Conservation (phyloP, 1,140 invertebrate genomes). For the Drosophila auraria region DNA sequence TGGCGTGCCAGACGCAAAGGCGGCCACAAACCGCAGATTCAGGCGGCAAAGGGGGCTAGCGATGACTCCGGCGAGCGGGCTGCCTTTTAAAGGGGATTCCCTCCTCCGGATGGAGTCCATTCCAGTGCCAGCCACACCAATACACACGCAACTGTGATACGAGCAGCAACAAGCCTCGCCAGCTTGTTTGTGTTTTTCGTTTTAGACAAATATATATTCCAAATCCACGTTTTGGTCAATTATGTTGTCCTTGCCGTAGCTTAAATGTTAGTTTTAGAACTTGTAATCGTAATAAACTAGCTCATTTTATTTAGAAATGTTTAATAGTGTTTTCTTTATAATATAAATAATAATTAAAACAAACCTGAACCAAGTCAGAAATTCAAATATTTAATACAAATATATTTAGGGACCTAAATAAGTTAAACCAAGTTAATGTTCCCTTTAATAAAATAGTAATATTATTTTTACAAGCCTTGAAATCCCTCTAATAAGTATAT, state of each 20-base stretch:
- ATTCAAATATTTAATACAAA: too few species aligned
- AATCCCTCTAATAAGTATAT: not conserved
- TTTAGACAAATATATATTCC: slow-evolving; percentile 57
- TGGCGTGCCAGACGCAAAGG: slow-evolving; percentile 72
- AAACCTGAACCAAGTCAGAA: too few species aligned
- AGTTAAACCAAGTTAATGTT: not conserved
- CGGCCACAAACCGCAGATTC: slow-evolving; percentile 39
- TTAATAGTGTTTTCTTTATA: slow-evolving; percentile 9
- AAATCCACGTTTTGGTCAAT: slow-evolving; percentile 36
- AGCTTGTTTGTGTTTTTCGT: slow-evolving; percentile 48
- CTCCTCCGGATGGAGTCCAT: slow-evolving; percentile 21
- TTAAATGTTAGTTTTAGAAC: slow-evolving; percentile 15
- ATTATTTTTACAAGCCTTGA: not conserved
- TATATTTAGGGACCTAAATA: too few species aligned
- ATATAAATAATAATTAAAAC: not conserved
- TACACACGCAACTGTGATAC: slow-evolving; percentile 75
- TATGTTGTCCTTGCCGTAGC: slow-evolving; percentile 22
- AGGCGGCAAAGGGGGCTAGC: slow-evolving; percentile 1
- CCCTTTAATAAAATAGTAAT: not conserved
- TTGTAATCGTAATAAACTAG: slow-evolving; percentile 60
- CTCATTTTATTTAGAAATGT: slow-evolving; percentile 9
- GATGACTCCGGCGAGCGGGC: slow-evolving; percentile 36
- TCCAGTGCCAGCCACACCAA: slow-evolving; percentile 48
- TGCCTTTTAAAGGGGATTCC: slow-evolving; percentile 43
- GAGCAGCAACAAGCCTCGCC: slow-evolving; percentile 57